These are phyloP conservation scores for Meta bourneti DNA, from an alignment of 2,888 invertebrate species.

Conservation along the genomic window DNA sequence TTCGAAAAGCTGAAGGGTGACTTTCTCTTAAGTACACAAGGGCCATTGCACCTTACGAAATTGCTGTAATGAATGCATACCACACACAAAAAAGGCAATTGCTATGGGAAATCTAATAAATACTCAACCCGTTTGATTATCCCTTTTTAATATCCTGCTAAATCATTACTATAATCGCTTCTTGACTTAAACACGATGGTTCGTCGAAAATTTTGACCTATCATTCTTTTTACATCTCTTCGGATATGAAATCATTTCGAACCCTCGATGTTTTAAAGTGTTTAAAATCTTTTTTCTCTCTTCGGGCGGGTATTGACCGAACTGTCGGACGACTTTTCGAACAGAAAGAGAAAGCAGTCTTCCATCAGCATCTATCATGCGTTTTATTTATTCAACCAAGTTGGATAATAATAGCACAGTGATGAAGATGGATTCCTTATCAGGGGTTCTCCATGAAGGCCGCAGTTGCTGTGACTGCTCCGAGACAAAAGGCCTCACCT, in stretches of 20 bases:
- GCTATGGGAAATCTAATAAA: not conserved
- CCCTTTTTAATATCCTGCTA: not conserved
- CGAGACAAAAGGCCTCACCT: not conserved
- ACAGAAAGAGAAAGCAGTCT: slow-evolving; percentile 9
- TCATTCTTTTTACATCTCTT: not conserved
- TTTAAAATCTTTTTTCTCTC: not conserved
- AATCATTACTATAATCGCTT: not conserved
- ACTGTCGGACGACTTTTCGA: not conserved
- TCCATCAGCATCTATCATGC: slow-evolving; percentile 38
- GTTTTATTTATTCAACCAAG: slow-evolving; percentile 50
- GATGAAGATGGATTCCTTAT: slow-evolving; percentile 46
- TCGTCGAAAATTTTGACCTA: not conserved
- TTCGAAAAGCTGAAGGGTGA: no score
- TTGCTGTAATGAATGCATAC: no score
- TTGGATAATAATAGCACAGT: slow-evolving; percentile 28
- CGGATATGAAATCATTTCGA: not conserved
- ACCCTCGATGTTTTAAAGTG: not conserved
- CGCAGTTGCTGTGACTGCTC: not conserved
- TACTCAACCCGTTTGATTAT: not conserved
- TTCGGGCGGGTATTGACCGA: not conserved
- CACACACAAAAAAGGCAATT: no score
- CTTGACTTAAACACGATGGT: not conserved
- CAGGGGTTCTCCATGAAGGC: not conserved
- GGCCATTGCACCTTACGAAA: no score
- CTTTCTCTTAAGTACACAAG: no score